Conservation (phyloP, 2,888 invertebrate species). For the Callyntrura guangdongensis region DNA sequence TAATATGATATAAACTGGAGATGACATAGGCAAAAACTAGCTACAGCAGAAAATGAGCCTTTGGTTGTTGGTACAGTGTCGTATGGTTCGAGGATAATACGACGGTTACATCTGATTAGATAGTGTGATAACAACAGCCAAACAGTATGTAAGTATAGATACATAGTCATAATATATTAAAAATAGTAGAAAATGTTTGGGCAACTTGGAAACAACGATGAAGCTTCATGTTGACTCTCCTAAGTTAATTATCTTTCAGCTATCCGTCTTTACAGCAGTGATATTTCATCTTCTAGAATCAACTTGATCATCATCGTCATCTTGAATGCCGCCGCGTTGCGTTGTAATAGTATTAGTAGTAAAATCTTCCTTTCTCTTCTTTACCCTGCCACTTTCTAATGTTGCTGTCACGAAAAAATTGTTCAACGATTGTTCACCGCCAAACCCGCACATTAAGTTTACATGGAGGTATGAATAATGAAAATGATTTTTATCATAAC, state of each 20-base stretch:
- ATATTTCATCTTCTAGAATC: constrained; percentile 26
- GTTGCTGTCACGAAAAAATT: neutral
- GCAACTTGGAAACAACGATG: neutral
- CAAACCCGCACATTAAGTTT: neutral
- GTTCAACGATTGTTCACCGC: neutral
- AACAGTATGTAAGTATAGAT: neutral
- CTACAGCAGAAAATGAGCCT: no score
- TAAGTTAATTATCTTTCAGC: constrained; percentile 62
- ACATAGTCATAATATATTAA: neutral
- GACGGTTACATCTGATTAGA: no score
- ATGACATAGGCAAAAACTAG: no score
- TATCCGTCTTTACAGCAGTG: neutral
- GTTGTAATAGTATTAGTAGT: neutral
- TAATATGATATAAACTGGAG: no score
- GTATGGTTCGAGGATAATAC: no score
- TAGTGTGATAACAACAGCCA: neutral
- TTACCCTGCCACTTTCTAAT: neutral
- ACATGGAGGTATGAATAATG: neutral
- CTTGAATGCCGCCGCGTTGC: neutral
- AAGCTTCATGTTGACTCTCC: constrained; percentile 30
- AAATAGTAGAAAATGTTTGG: neutral
- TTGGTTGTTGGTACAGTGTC: no score
- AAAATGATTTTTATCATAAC: neutral
- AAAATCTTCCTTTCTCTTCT: neutral
- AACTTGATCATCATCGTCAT: constrained; percentile 49